A percentile compares a stretch with the other conserved stretches of the same genome.
These are phyloP conservation scores for Pipistrellus kuhlii DNA, from an alignment of 2,797 vertebrate species.

Conservation along the genomic window DNA sequence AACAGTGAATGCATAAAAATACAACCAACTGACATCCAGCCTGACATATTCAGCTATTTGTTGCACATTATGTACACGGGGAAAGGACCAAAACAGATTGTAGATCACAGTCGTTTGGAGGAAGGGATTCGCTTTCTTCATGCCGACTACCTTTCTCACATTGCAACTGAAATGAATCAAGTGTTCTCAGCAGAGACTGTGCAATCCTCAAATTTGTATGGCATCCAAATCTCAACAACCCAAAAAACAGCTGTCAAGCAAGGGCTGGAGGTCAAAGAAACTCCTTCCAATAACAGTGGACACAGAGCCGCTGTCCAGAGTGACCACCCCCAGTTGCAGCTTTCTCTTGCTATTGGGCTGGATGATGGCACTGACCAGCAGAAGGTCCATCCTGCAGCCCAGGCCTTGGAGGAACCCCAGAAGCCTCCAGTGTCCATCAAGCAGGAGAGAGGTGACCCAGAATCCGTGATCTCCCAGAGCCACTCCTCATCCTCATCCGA, in stretches of 20 bases:
- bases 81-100: conserved; percentile 94
- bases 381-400: conserved; percentile 83
- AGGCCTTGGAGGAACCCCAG: conserved; percentile 89
- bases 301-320: conserved; percentile 83
- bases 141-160: conserved; percentile 94
- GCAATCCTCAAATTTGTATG: conserved; percentile 97
- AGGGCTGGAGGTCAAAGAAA: conserved; percentile 86
- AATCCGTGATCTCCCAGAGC: conserved; percentile 87
- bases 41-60: conserved; percentile 98
- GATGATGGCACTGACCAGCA: conserved; percentile 90
- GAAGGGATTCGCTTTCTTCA: conserved; percentile 98
- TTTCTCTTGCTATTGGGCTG: conserved; percentile 92
- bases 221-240: conserved; percentile 96
- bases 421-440: conserved; percentile 90
- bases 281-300: conserved; percentile 82
- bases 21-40: conserved; percentile 98
- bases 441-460: conserved; percentile 92
- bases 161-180: conserved; percentile 88
- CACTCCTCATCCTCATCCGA: conserved; percentile 86
- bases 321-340: conserved; percentile 89
- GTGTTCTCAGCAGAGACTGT: conserved; percentile 89
- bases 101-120: conserved; percentile 94
- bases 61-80: conserved; percentile 99
- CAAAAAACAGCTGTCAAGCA: conserved; percentile 92
- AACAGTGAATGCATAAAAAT: conserved; percentile 99